phyloP scores from a whole-genome alignment of 2,113 vertebrate species.

The Ciconia stormi region DNA sequence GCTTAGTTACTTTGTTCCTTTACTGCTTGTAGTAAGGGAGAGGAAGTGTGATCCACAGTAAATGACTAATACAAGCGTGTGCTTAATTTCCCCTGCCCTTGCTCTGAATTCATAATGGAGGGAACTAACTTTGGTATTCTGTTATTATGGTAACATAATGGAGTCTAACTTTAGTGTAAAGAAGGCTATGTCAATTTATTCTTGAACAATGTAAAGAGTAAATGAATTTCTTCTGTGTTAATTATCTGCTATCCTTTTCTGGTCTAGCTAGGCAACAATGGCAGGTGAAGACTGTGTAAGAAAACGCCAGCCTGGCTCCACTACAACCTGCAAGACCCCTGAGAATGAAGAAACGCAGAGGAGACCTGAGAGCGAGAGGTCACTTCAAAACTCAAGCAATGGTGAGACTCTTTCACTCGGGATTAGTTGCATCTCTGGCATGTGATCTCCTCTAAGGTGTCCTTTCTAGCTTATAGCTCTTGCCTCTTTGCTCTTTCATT shows the following conservation, averaged over 20 bases:
- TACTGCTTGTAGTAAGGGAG: neutral
- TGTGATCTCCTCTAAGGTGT: neutral
- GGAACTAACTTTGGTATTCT: neutral
- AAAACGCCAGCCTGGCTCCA: slow-evolving; percentile 56
- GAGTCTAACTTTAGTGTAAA: neutral
- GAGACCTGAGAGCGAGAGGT: slow-evolving; percentile 18
- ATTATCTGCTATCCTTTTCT: neutral
- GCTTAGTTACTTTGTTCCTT: neutral
- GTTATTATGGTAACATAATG: no score
- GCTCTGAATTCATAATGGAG: neutral
- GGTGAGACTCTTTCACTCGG: slow-evolving; percentile 28
- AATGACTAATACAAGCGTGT: neutral
- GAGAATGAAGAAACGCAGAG: slow-evolving; percentile 46
- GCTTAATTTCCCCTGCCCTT: neutral
- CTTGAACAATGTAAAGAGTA: neutral
- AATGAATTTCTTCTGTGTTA: neutral
- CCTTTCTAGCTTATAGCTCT: neutral
- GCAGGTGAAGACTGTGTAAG: slow-evolving; percentile 70
- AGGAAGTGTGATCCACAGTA: neutral
- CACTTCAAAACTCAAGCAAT: slow-evolving; percentile 40
- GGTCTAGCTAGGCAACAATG: slow-evolving; percentile 7
- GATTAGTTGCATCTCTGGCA: neutral
- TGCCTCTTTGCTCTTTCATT: neutral
- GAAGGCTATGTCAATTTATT: neutral
- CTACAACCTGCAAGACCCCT: neutral